Evolutionary conservation across 2,888 invertebrate species (phyloP), one percentile per base, ranked within the genome.

Genomic region (Azorinus chamasolen): DNA sequence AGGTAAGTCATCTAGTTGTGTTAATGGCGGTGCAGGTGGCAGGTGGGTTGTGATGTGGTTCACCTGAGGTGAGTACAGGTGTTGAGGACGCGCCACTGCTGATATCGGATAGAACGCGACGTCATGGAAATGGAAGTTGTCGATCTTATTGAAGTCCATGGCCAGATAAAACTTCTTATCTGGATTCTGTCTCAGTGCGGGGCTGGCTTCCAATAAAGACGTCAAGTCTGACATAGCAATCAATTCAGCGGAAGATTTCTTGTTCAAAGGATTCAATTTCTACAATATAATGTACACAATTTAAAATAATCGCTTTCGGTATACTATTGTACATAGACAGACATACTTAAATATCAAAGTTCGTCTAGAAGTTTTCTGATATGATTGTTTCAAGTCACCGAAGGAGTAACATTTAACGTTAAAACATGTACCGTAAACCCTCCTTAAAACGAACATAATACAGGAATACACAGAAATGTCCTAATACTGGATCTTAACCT

Each of bases 71-170:
- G 94, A 96, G 84, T 95, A 95, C 0, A 97, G 93, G 25, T 95
- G 95, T 76, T 95, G 94, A 0, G 61, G 20, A 61, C 61, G 61
- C 12, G 94, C 93, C 27, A 96, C 96, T 95, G 94, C 87, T 6
- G 86, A 77, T 37, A 92, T 79, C 1, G 92, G 92, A 63, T 93
- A 93, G n/a, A 95, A 95, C 1, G 88, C 78, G 1, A 95, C 94
- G 51, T 95, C 95, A 91, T 97, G 96, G 91, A 96, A 97, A 83
- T 96, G 95, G 0, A 96, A 95, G 93, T 97, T 97, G 90, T 97
- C 95, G 84, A 96, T 95, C 12, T 95, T 95, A 88, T 97, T 96
- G 93, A 98, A 97, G 90, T 98, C 97, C 85, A 97, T 97, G 0
- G 96, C 95, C 12, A 98, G 94, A 89, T 96, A 97, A 93, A 97